Conservation (phyloP, 2,797 vertebrate species). For the Sebastiscus tertius region DNA sequence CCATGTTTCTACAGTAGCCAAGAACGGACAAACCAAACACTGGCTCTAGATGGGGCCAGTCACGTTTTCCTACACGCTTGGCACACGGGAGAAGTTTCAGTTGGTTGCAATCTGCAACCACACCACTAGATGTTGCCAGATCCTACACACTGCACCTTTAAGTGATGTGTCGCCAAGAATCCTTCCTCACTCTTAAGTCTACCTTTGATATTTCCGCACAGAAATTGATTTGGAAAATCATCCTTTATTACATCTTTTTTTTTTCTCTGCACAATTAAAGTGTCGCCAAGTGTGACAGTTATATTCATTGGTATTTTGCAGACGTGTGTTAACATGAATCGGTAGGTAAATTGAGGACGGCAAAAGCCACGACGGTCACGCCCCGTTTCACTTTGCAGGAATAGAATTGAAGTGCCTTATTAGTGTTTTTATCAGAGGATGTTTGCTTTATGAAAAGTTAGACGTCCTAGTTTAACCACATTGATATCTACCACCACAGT, state of each 20-base stretch:
- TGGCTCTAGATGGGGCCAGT: too few species aligned
- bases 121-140: too few species aligned
- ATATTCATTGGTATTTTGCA: background rate
- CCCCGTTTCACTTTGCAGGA: background rate
- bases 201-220: background rate
- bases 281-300: background rate
- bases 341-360: background rate
- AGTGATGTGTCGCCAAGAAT: background rate
- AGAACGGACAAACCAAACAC: too few species aligned
- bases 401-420: background rate
- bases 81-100: too few species aligned
- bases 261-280: background rate
- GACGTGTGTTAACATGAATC: background rate
- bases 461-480: background rate
- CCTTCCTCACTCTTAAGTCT: background rate
- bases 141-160: too few species aligned
- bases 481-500: background rate
- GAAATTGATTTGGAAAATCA: background rate
- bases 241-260: background rate
- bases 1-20: too few species aligned
- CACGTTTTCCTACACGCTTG: too few species aligned
- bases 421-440: background rate
- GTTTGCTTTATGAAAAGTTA: background rate
- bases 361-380: background rate
- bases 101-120: too few species aligned